A percentile compares a stretch with the other conserved stretches of the same genome.
phyloP scores from a whole-genome alignment of 2,888 invertebrate genomes.

The Eupeodes luniger region DNA sequence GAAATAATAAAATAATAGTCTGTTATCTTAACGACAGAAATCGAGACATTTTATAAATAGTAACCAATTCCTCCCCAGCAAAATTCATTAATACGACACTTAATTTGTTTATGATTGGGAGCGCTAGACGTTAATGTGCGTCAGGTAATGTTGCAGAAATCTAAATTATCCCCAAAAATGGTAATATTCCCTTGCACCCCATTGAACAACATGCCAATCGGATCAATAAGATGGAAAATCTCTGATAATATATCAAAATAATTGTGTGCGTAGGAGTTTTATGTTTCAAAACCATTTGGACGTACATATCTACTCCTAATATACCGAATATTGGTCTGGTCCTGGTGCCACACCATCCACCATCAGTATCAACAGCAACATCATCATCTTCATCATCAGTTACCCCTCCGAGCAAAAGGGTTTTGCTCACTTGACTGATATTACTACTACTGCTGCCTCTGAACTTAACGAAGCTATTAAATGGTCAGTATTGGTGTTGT shows the following conservation, averaged over 20 bases:
- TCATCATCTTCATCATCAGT: slow-evolving; percentile 3
- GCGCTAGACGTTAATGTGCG: slow-evolving; percentile 40
- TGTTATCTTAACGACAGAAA: not conserved
- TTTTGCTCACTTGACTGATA: slow-evolving; percentile 53
- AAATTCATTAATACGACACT: slow-evolving; percentile 9
- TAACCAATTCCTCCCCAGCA: not conserved
- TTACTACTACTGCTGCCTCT: slow-evolving; percentile 27
- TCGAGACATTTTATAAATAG: not conserved
- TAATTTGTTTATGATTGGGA: slow-evolving; percentile 31
- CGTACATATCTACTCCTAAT: slow-evolving; percentile 3
- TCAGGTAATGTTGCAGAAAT: slow-evolving; percentile 34
- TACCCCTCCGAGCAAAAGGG: slow-evolving; percentile 45
- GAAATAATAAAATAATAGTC: not conserved
- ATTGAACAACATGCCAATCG: slow-evolving; percentile 78
- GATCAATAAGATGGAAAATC: slow-evolving; percentile 84
- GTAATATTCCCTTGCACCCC: slow-evolving; percentile 38
- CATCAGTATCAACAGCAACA: not conserved
- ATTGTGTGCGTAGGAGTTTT: slow-evolving; percentile 72
- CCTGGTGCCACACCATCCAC: slow-evolving; percentile 1
- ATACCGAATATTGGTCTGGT: not conserved
- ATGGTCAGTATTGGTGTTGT: slow-evolving; percentile 23
- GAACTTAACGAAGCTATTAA: slow-evolving; percentile 30
- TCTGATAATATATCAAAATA: slow-evolving; percentile 83
- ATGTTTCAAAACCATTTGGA: slow-evolving; percentile 9
- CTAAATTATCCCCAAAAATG: slow-evolving; percentile 23